Evolutionary conservation across 2,113 vertebrate species (phyloP), one percentile per base, ranked within the genome.

Genomic region (Clarias batrachus): DNA sequence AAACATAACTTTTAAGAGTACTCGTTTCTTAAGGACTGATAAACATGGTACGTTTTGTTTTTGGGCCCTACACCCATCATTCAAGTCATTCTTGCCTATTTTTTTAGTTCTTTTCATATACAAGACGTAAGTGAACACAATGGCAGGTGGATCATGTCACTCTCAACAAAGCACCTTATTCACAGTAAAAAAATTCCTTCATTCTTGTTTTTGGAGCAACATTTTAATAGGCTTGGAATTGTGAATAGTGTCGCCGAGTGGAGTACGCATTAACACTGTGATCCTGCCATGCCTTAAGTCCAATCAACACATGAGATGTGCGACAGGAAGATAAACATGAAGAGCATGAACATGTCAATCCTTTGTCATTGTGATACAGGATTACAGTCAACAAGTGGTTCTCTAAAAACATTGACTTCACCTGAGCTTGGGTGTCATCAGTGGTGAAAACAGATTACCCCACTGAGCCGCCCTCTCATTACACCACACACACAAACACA

Each of bases 351-450:
- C 30, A 81, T 21, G 5, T 95, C 94, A 95, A 91, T 94, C 93
- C 93, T 95, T 92, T 96, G 94, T 96, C 95, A 96, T 95, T 95
- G 94, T 96, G 95, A 93, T 92, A 93, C 94, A 90, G 89, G 93
- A 94, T 96, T 95, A 95, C 92, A 92, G 87, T 92, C 94, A 94
- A 92, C 90, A 91, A 91, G 90, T 90, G 91, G 90, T 86, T 86
- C 85, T 92, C 91, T 84, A 92, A 92, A 76, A 94, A 93, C 87
- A 91, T 73, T 91, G 92, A 93, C 92, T 92, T 93, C 91, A 93
- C 87, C 86, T n/a, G 78, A 89, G 90, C 90, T 89, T 87, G 83
- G 81, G 90, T 90, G 89, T 92, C 89, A 89, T 82, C 74, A 65
- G 87, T 81, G 91, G 90, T 92, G 91, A 92, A 94, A 95, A 95